Percentiles rank a stretch among this genome's conserved stretches.
phyloP scores from a whole-genome alignment of 2,888 invertebrate species.

The Brachypalpus laphriformis region DNA sequence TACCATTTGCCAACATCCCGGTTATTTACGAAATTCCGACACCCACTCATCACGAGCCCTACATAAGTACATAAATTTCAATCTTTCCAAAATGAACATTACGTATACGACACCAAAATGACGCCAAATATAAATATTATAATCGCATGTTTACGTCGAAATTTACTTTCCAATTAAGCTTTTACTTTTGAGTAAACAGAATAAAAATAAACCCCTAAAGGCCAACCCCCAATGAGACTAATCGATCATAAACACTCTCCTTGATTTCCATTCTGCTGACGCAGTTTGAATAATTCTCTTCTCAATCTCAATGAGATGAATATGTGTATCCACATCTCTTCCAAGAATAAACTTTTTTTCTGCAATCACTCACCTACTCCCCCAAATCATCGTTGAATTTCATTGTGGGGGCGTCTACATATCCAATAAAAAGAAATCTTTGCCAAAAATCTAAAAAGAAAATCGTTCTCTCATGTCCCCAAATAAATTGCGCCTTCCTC shows the following conservation, averaged over 20 bases:
- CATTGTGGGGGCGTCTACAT: conserved; percentile 12
- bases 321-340: background rate
- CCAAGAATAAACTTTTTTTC: conserved; percentile 30
- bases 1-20: too few species aligned
- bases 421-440: conserved; percentile 25
- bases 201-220: background rate
- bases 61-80: background rate
- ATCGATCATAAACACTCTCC: conserved; percentile 1
- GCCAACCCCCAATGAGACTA: background rate
- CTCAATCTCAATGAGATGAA: background rate
- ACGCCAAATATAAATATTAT: conserved; percentile 4
- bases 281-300: background rate
- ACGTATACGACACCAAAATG: background rate
- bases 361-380: conserved; percentile 9
- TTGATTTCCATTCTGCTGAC: conserved; percentile 3
- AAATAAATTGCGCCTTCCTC: conserved; percentile 14
- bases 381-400: background rate
- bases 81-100: background rate
- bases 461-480: conserved; percentile 11
- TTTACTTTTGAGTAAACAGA: background rate
- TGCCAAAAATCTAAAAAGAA: conserved; percentile 9
- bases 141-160: background rate
- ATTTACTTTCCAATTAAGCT: background rate
- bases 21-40: too few species aligned
- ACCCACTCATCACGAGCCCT: too few species aligned